Base-by-base conservation (phyloP, 2,888 invertebrate species). In the Tanypteryx hageni region DNA sequence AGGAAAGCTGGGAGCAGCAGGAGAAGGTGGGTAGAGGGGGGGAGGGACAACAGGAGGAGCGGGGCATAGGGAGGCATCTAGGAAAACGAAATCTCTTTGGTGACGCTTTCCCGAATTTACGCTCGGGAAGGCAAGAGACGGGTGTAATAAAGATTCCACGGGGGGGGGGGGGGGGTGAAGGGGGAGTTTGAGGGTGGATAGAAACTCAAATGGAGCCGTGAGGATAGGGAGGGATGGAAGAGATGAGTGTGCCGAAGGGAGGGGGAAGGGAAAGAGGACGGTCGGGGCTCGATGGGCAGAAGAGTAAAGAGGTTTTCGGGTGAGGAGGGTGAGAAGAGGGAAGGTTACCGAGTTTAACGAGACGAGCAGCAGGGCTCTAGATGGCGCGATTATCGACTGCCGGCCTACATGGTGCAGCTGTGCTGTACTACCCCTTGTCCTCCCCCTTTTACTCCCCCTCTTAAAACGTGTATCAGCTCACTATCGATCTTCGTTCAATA, bases 11-110 rank as follows among this genome's bases (percentile, higher is more conserved):
- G 44, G 44, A 44, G 1, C 44, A 44, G 44, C 44, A 5, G 44
- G 44, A 44, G 44, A 44, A 44, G 44, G 44, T 1, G 44, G 44
- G 5, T 1, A 44, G 44, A 44, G 5, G 44, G 44, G 44, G 44
- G 76, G 16, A 76, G n/a, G 27, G 13, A 13, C 13, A 22, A 22
- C 22, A 22, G 27, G 27, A 13, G 76, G 22, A 76, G 27, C 22
- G 76, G 76, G 22, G 16, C 68, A 22, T 9, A 18, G 68, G 22
- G 68, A 76, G 76, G 86, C 10, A 89, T 89, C 89, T 68, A 89
- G 89, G 89, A 64, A 89, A 89, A 89, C 61, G 89, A 89, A 89
- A 89, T 89, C 89, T 89, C 89, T 64, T 89, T 89, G 76, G 89
- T 89, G 89, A 89, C 64, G 31, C 68, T 68, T 64, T 18, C 89